phyloP scores from a whole-genome alignment of 2,113 vertebrate genomes.

The Melanostigma gelatinosum region DNA sequence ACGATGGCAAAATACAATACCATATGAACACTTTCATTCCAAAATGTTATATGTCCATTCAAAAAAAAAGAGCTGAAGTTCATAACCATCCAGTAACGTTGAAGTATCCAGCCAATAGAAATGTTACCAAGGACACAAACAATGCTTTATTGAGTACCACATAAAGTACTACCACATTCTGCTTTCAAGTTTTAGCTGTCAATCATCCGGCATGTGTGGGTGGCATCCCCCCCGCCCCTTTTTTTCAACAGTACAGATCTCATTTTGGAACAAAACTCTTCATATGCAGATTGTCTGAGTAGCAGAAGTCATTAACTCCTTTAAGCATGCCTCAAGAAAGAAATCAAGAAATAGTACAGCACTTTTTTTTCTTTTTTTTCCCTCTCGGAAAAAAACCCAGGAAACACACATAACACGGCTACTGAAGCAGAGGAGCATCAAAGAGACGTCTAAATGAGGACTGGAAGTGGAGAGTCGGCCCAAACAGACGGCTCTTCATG shows the following conservation, averaged over 20 bases:
- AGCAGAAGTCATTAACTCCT: conserved; percentile 67
- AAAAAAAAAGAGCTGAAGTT: conserved; percentile 19
- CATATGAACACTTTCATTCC: conserved; percentile 58
- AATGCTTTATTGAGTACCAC: conserved; percentile 11
- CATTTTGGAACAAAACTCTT: conserved; percentile 61
- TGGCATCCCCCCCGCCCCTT: background rate
- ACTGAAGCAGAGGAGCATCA: conserved; percentile 58
- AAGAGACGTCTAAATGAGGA: conserved; percentile 55
- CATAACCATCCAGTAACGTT: background rate
- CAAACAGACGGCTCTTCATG: conserved; percentile 38
- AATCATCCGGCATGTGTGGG: conserved; percentile 27
- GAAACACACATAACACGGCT: conserved; percentile 60
- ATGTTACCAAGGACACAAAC: conserved; percentile 42
- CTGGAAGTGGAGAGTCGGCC: conserved; percentile 25
- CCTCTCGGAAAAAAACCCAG: conserved; percentile 37
- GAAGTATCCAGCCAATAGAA: conserved; percentile 28
- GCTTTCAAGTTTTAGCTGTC: conserved; percentile 39
- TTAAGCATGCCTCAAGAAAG: conserved; percentile 73
- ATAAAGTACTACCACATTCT: background rate
- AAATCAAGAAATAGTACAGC: conserved; percentile 54
- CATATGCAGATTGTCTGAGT: conserved; percentile 74
- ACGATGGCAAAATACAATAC: conserved; percentile 51
- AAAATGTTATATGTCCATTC: conserved; percentile 46
- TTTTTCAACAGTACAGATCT: conserved; percentile 28
- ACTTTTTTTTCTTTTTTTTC: conserved; percentile 42